Base-by-base conservation (phyloP, 2,113 vertebrate species). In the Lophochroa leadbeateri region DNA sequence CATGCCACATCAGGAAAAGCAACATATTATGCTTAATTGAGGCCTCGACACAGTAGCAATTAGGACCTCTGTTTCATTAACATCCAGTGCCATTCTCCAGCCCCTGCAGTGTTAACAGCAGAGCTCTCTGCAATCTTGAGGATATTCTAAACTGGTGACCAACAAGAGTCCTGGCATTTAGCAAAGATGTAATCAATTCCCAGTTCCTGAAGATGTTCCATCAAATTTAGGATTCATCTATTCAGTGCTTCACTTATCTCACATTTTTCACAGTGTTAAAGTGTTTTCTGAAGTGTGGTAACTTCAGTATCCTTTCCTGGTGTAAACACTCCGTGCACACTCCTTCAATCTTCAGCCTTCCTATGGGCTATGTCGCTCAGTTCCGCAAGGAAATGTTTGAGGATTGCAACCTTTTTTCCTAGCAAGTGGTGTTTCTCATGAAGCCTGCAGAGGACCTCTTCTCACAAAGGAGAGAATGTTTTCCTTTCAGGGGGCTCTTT, bases 1-100 rank as follows among this genome's bases (percentile, higher is more conserved):
- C 24, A 27, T n/a, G 37, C 43, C 37, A 46, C 25, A n/a, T 63
- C 39, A 72, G 44, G 28, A 78, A 75, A 37, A 86, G 58, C 2
- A 1, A 27, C 4, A 9, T 37, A 39, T 52, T 75, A 8, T 39
- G 9, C 28, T 76, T 78, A 33, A 52, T 7, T 35, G 35, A 75
- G 55, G 11, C 27, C 35, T 72, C 0, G 0, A 17, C 8, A 11
- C 25, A 49, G 29, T 2, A 28, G 41, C 47, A 78, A 25, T 78
- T 88, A 52, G 9, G 15, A 64, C 16, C 11, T 71, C 20, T 25
- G 13, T 71, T 85, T 92, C 23, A 23, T 41, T 49, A 67, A 27
- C 11, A 44, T 19, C 31, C 46, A 28, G 4, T 61, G 23, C 33
- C 10, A 4, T 82, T 89, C 55, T 20, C 11, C 17, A 55, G 17